Conservation (phyloP, 1,140 invertebrate species). For the Ptiloglossa arizonensis region DNA sequence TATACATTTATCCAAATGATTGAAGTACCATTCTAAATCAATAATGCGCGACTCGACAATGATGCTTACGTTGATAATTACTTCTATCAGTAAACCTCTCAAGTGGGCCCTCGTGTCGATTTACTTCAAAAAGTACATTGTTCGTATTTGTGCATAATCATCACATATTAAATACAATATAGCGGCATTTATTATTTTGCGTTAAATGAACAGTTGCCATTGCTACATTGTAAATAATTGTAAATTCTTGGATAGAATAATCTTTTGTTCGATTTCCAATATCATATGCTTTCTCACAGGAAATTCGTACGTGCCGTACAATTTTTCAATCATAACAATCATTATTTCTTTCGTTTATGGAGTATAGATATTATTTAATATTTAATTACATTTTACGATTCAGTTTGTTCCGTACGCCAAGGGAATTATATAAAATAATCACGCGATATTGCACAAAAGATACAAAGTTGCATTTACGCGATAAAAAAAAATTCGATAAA, state of each 20-base stretch:
- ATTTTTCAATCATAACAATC: too few relatives aligned
- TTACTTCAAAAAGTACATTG: not conserved
- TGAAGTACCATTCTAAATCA: not conserved
- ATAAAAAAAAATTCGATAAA: too few relatives aligned
- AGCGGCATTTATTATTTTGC: not conserved
- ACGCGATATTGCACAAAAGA: too few relatives aligned
- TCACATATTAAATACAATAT: not conserved
- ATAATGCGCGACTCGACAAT: slow-evolving; percentile 36
- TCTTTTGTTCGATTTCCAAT: too few relatives aligned
- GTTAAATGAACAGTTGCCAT: not conserved
- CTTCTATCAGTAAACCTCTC: slow-evolving; percentile 21
- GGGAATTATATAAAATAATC: too few relatives aligned
- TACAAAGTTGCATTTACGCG: too few relatives aligned
- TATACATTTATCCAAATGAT: slow-evolving; percentile 23
- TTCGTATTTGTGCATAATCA: not conserved
- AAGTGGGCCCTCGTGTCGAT: not conserved
- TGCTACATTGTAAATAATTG: not conserved
- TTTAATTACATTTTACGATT: too few relatives aligned
- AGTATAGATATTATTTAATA: too few relatives aligned
- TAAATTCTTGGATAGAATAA: not conserved
- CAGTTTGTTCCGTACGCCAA: too few relatives aligned
- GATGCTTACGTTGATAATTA: slow-evolving; percentile 12
- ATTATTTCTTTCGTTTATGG: too few relatives aligned
- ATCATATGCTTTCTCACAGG: slow-evolving; percentile 15
- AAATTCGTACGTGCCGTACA: too few relatives aligned